A percentile compares a stretch with the other conserved stretches of the same genome.
Conservation (phyloP, 2,113 vertebrate genomes). For the Corythoichthys haematopterus region DNA sequence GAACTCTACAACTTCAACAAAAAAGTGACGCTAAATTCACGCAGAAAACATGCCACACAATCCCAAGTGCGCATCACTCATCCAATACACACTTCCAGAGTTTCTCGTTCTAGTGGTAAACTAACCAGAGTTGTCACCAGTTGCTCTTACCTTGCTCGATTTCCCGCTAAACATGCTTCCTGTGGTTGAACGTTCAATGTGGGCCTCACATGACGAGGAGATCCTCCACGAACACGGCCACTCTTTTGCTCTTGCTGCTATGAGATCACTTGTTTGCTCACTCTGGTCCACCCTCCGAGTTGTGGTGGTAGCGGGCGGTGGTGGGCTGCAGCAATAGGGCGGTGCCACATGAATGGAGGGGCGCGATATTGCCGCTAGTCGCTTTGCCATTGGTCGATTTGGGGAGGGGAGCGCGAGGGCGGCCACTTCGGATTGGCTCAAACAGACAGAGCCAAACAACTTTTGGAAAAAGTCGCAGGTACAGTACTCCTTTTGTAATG, state of each 20-base stretch:
- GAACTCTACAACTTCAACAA: not conserved
- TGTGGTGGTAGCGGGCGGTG: not conserved
- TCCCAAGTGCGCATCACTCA: constrained; percentile 6
- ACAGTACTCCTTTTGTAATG: not conserved
- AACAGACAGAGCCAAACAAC: not conserved
- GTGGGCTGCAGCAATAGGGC: constrained; percentile 34
- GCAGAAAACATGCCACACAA: not conserved
- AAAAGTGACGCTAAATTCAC: not conserved
- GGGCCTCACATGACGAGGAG: constrained; percentile 31
- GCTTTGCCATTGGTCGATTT: constrained; percentile 45
- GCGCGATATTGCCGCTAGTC: no score
- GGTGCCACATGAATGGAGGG: constrained; percentile 32
- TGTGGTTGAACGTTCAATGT: constrained; percentile 15
- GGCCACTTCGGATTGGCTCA: constrained; percentile 40
- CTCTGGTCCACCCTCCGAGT: constrained; percentile 36
- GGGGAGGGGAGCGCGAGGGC: constrained; percentile 30
- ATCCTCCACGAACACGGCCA: constrained; percentile 37
- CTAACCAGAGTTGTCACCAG: not conserved
- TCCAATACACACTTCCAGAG: not conserved
- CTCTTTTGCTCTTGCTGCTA: constrained; percentile 9
- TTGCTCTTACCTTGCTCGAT: constrained; percentile 58
- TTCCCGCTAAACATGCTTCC: constrained; percentile 47
- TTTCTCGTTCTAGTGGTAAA: not conserved
- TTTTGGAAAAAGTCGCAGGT: not conserved
- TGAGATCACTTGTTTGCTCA: constrained; percentile 60